phyloP scores from a whole-genome alignment of 2,113 vertebrate genomes.

The Butorides virescens region DNA sequence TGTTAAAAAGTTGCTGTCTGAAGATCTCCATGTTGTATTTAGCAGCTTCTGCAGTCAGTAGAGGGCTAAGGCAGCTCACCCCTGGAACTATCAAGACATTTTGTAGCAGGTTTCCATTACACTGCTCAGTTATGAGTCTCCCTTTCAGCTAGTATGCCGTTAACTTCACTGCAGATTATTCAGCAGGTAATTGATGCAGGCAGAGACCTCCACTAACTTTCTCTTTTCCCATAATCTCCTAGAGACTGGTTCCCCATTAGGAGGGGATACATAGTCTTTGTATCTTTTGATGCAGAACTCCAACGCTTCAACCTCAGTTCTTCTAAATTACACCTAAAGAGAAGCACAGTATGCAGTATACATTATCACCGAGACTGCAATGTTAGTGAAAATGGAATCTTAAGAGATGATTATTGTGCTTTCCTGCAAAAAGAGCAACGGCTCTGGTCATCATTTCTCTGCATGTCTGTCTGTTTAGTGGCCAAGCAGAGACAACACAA shows the following conservation, averaged over 20 bases:
- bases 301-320: background rate
- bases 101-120: background rate
- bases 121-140: background rate
- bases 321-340: background rate
- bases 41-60: background rate
- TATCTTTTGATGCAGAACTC: background rate
- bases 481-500: background rate
- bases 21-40: background rate
- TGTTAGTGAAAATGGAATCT: background rate
- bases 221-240: background rate
- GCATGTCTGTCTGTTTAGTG: background rate
- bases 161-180: background rate
- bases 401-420: background rate
- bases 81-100: background rate
- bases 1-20: background rate
- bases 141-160: background rate
- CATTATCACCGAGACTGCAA: background rate
- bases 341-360: background rate
- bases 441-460: background rate
- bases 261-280: background rate
- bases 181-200: background rate
- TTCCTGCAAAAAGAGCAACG: background rate
- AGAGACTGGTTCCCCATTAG: background rate
- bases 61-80: background rate
- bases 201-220: background rate